Evolutionary conservation across 2,797 vertebrate genomes (phyloP).

Genomic region (Pelobates cultripes): DNA sequence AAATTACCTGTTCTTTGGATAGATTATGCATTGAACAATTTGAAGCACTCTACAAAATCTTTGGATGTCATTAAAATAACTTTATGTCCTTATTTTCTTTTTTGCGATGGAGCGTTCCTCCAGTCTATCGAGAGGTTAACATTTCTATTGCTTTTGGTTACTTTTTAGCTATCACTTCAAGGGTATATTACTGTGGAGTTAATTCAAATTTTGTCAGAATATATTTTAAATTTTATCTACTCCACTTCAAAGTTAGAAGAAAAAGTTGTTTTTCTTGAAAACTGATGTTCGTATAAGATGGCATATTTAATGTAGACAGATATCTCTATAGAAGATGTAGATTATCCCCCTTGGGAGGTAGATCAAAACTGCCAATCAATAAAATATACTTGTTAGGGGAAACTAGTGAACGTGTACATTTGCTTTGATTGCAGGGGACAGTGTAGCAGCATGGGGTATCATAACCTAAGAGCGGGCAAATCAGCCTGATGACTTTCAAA

Average conservation of each 20-base stretch:
- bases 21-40: slow-evolving; percentile 20
- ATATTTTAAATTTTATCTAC: slow-evolving; percentile 71
- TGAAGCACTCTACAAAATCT: slow-evolving; percentile 35
- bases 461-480: slow-evolving; percentile 82
- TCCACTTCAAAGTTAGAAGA: slow-evolving; percentile 77
- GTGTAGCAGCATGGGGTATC: slow-evolving; percentile 81
- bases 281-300: slow-evolving; percentile 77
- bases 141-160: slow-evolving; percentile 61
- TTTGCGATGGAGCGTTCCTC: slow-evolving; percentile 22
- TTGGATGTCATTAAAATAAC: slow-evolving; percentile 44
- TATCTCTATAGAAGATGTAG: slow-evolving; percentile 83
- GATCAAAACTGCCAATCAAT: slow-evolving; percentile 84
- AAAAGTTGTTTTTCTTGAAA: slow-evolving; percentile 72
- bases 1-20: slow-evolving; percentile 35
- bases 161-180: slow-evolving; percentile 67
- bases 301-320: slow-evolving; percentile 80
- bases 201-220: slow-evolving; percentile 74
- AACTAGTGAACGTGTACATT: slow-evolving; percentile 74
- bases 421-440: slow-evolving; percentile 83
- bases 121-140: slow-evolving; percentile 50
- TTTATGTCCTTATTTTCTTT: slow-evolving; percentile 17
- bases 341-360: slow-evolving; percentile 79
- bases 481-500: slow-evolving; percentile 86
- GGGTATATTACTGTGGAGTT: slow-evolving; percentile 68
- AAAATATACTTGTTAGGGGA: slow-evolving; percentile 78